These are phyloP conservation scores for Malurus alboscapulatus DNA, from an alignment of 2,113 vertebrate genomes.

Conservation along the genomic window DNA sequence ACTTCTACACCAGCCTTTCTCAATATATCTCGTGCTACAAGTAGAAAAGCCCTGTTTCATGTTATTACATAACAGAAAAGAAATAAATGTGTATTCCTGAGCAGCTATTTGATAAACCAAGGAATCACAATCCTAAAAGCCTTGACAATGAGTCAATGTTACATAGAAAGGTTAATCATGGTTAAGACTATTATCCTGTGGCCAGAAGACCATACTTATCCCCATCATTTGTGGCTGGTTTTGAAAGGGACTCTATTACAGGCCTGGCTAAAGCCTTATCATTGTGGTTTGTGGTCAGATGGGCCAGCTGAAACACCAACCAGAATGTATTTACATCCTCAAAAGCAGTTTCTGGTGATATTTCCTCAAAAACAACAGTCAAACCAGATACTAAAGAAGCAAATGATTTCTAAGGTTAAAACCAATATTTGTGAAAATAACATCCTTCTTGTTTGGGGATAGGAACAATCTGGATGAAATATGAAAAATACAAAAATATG, in stretches of 20 bases:
- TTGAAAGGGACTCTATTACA: constrained; percentile 13
- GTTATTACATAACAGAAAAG: neutral
- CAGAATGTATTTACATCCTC: constrained; percentile 6
- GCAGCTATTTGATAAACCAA: neutral
- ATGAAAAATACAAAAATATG: neutral
- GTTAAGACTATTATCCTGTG: constrained; percentile 61
- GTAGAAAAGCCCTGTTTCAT: neutral
- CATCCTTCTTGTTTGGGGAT: neutral
- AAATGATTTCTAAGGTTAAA: constrained; percentile 2
- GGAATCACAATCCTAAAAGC: neutral
- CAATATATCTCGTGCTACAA: neutral
- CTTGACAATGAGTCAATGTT: neutral
- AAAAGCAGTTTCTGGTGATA: neutral
- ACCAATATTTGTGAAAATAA: constrained; percentile 1
- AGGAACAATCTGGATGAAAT: neutral
- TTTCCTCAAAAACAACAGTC: constrained; percentile 24
- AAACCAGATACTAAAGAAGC: constrained; percentile 6
- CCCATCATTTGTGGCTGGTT: constrained; percentile 63
- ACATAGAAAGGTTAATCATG: constrained; percentile 15
- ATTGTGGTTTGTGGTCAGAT: constrained; percentile 68
- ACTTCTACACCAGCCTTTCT: neutral
- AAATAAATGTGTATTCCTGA: neutral
- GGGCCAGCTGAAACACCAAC: neutral
- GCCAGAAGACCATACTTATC: constrained; percentile 30
- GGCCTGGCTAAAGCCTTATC: constrained; percentile 53